Conservation (phyloP, 2,888 invertebrate species). For the Orthonychiurus folsomi region DNA sequence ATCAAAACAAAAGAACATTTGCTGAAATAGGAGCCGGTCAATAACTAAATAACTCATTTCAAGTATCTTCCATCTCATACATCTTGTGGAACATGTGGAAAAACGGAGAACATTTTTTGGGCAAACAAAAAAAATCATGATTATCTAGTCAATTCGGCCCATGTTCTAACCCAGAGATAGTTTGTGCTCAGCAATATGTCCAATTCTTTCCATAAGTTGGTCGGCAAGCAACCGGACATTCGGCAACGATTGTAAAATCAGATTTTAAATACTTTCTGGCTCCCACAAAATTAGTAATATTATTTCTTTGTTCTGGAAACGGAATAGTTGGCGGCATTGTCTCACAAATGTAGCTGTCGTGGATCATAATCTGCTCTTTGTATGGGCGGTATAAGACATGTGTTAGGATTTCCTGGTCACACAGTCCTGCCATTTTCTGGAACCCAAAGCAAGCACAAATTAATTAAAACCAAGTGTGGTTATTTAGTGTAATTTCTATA, state of each 20-base stretch:
- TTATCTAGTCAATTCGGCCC: too few species aligned
- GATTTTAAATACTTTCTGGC: not conserved
- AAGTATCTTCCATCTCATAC: too few species aligned
- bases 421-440: not conserved
- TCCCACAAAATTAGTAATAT: not conserved
- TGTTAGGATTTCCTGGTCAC: not conserved
- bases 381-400: not conserved
- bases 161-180: too few species aligned
- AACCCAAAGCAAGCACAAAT: not conserved
- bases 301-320: not conserved
- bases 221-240: not conserved
- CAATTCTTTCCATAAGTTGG: not conserved
- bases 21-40: too few species aligned
- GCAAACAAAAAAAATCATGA: too few species aligned
- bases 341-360: not conserved
- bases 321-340: not conserved
- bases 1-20: too few species aligned
- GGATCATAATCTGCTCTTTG: not conserved
- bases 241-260: not conserved
- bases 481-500: not conserved
- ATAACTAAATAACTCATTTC: too few species aligned
- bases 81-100: too few species aligned
- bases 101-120: too few species aligned
- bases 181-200: not conserved
- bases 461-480: not conserved